Conservation (phyloP, 1,140 invertebrate species). For the Cataglyphis hispanica region DNA sequence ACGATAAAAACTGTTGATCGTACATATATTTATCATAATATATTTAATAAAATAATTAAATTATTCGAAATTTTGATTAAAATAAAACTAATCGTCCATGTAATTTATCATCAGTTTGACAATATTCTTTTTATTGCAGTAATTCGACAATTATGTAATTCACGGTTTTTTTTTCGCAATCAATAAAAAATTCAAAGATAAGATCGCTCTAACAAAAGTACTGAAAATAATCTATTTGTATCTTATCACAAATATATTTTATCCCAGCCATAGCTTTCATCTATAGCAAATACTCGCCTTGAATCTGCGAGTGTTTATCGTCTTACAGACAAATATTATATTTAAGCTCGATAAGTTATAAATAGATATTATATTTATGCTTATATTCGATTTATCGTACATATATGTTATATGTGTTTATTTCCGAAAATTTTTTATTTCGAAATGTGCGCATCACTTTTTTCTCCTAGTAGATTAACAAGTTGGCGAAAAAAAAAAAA, state of each 20-base stretch:
- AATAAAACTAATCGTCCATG: background rate
- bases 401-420: conserved; percentile 65
- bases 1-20: background rate
- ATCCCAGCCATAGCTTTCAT: conserved; percentile 12
- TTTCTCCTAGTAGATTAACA: background rate
- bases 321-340: conserved; percentile 70
- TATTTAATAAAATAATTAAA: conserved; percentile 4
- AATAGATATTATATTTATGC: too few species aligned
- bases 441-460: background rate
- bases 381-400: conserved; percentile 43
- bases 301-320: conserved; percentile 55
- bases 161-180: background rate
- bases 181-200: background rate
- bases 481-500: too few species aligned
- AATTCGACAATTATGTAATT: background rate
- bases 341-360: too few species aligned
- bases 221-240: background rate
- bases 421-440: conserved; percentile 41
- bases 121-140: background rate
- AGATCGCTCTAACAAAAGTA: background rate
- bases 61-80: background rate
- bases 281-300: conserved; percentile 27
- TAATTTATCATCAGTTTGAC: background rate
- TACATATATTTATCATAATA: background rate
- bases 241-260: background rate